A percentile compares a stretch with the other conserved stretches of the same genome.
These are phyloP conservation scores for Neosalanx taihuensis DNA, from an alignment of 2,797 vertebrate species.

Conservation along the genomic window DNA sequence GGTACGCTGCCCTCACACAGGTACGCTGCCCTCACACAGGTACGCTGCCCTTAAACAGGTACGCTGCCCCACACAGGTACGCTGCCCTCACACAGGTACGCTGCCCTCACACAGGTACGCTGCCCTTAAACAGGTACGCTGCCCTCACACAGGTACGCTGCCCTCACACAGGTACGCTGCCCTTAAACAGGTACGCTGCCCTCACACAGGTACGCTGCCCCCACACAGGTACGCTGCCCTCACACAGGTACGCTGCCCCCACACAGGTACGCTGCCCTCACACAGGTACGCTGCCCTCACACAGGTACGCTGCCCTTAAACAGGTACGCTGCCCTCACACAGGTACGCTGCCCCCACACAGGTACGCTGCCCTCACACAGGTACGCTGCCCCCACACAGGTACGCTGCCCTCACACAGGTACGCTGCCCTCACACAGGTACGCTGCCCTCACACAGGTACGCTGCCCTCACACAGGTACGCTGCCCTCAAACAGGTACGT, in stretches of 20 bases:
- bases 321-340: slow-evolving; percentile 85
- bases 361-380: slow-evolving; percentile 85
- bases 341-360: slow-evolving; percentile 86
- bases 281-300: slow-evolving; percentile 2
- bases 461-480: slow-evolving; percentile 13
- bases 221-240: slow-evolving; percentile 86
- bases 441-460: slow-evolving; percentile 15
- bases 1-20: slow-evolving; percentile 53
- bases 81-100: slow-evolving; percentile 83
- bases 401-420: slow-evolving; percentile 10
- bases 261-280: slow-evolving; percentile 78
- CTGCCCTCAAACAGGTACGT: slow-evolving; percentile 12
- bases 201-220: slow-evolving; percentile 84
- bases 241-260: slow-evolving; percentile 83
- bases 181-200: no score
- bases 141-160: no score
- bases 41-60: no score
- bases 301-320: slow-evolving; percentile 69
- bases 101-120: slow-evolving; percentile 83
- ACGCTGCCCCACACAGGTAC: slow-evolving; percentile 83
- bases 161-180: slow-evolving; percentile 20
- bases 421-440: slow-evolving; percentile 90
- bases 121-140: slow-evolving; percentile 83
- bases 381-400: slow-evolving; percentile 45
- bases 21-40: slow-evolving; percentile 10